A percentile compares a stretch with the other conserved stretches of the same genome.
Evolutionary conservation across 2,113 vertebrate species (phyloP).

Genomic region (Corvus hawaiiensis): DNA sequence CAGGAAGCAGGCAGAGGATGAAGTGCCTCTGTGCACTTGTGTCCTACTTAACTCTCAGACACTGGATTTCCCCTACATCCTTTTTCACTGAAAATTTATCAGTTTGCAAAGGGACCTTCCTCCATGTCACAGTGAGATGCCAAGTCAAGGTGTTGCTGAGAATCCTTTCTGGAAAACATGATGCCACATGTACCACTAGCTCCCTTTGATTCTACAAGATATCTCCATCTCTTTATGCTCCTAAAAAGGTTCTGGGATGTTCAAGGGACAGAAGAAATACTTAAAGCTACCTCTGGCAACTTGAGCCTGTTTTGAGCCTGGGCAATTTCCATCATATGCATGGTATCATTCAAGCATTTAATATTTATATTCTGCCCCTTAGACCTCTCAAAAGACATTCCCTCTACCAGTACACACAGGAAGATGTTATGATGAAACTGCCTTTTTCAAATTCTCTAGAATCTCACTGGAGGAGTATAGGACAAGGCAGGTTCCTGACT

Average conservation of each 20-base stretch:
- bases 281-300: background rate
- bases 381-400: background rate
- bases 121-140: background rate
- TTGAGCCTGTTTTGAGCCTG: background rate
- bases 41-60: background rate
- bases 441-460: background rate
- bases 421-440: background rate
- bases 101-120: background rate
- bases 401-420: background rate
- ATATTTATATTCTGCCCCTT: background rate
- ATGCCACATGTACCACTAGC: background rate
- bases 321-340: background rate
- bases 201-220: background rate
- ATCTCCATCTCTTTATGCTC: background rate
- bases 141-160: background rate
- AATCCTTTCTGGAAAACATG: background rate
- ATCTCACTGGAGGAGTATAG: background rate
- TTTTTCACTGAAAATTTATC: background rate
- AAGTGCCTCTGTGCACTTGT: background rate
- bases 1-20: background rate
- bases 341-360: background rate
- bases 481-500: background rate
- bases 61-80: background rate
- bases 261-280: background rate
- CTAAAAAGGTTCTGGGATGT: background rate